phyloP scores from a whole-genome alignment of 2,888 invertebrate species.

The Lasius fuliginosus region DNA sequence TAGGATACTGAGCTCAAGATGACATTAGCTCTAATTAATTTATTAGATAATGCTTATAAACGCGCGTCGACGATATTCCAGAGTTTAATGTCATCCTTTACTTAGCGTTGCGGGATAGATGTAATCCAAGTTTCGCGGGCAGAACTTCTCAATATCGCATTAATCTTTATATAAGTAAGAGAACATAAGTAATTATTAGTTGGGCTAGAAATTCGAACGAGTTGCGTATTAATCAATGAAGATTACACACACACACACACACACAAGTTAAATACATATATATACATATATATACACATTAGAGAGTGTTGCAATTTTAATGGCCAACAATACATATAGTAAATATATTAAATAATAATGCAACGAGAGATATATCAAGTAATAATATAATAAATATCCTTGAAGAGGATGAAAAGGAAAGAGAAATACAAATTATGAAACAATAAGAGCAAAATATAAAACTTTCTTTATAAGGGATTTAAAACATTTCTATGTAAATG shows the following conservation, averaged over 20 bases:
- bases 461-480: slow-evolving; percentile 1
- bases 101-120: not conserved
- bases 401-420: not conserved
- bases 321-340: not conserved
- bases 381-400: not conserved
- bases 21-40: slow-evolving; percentile 45
- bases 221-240: not conserved
- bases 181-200: too few species aligned
- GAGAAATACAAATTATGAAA: not conserved
- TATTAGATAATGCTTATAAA: slow-evolving; percentile 33
- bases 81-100: slow-evolving; percentile 24
- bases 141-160: slow-evolving; percentile 1
- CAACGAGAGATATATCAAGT: not conserved
- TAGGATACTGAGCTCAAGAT: not conserved
- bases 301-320: too few species aligned
- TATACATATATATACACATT: too few species aligned
- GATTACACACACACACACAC: not conserved
- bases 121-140: not conserved
- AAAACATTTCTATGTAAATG: not conserved
- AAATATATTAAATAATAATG: not conserved
- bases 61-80: not conserved
- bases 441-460: not conserved
- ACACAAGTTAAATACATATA: not conserved
- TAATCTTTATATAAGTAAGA: slow-evolving; percentile 6
- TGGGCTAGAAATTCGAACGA: not conserved